Evolutionary conservation across 2,888 invertebrate species (phyloP), one percentile per base, ranked within the genome.

Genomic region (Bhutanitis thaidina): DNA sequence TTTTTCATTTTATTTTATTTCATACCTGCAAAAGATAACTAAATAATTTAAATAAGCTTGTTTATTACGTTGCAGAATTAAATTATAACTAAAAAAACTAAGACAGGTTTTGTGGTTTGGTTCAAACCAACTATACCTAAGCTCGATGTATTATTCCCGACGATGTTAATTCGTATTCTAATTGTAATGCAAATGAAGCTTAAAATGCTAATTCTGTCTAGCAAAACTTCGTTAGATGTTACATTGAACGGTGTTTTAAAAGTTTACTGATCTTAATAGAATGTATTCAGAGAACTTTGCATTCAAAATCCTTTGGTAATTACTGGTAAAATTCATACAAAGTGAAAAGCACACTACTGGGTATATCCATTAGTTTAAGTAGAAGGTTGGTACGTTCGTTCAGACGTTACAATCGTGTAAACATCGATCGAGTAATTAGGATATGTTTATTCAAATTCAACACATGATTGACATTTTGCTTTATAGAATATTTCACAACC

Each of bases 341-440:
- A 49, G 49, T 38, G 46, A 27, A 53, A 56, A 48, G n/a, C 40
- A 45, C 52, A 52, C 36, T 35, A 49, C 46, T 39, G 29, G 45
- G 39, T 20, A 50, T 38, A 49, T 52, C 36, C 51, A 55, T 54
- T 55, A 46, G 45, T 37, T 30, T 13, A 50, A 56, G 43, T 51
- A 53, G 16, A n/a, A 34, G 7, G 25, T 34, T 7, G 37, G 9
- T 32, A 38, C 16, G 12, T 43, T 32, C 27, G 27, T 39, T 25
- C n/a, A 36, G 7, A 36, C 34, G 20, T 32, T 36, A 36, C 37
- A 40, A 30, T 40, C 30, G 29, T n/a, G n/a, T n/a, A n/a, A n/a
- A n/a, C n/a, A n/a, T n/a, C n/a, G n/a, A n/a, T n/a, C n/a, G n/a
- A n/a, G n/a, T n/a, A n/a, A n/a, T n/a, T n/a, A n/a, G n/a, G n/a